These are phyloP conservation scores for Drosophila orosa DNA, from an alignment of 1,140 invertebrate genomes.

Conservation along the genomic window DNA sequence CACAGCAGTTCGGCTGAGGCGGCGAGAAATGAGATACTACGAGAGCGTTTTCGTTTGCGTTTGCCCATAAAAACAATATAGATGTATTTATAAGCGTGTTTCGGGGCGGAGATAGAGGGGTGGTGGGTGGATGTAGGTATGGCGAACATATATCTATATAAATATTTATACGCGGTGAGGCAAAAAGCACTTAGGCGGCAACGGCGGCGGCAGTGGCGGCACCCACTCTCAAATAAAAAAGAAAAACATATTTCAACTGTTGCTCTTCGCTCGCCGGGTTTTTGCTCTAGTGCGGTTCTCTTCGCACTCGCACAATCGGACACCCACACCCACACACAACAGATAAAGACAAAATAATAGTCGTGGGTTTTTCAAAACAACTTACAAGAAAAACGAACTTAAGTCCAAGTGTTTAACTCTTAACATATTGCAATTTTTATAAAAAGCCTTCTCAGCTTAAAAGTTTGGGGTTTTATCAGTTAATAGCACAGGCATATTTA, in stretches of 20 bases:
- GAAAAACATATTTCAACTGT: conserved; percentile 69
- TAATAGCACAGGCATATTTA: background rate
- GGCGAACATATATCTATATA: conserved; percentile 52
- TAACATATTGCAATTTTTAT: background rate
- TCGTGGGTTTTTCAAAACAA: conserved; percentile 1
- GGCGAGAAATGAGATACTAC: conserved; percentile 77
- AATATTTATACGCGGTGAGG: conserved; percentile 70
- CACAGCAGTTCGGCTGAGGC: conserved; percentile 45
- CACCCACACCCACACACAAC: conserved; percentile 15
- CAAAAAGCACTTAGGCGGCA: conserved; percentile 67
- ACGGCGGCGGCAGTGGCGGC: conserved; percentile 59
- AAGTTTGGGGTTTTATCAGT: background rate
- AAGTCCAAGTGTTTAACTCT: background rate
- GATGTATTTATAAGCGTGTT: conserved; percentile 44
- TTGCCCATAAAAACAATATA: conserved; percentile 75
- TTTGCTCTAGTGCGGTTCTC: conserved; percentile 46
- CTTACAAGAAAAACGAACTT: conserved; percentile 2
- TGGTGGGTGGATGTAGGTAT: background rate
- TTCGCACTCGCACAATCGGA: conserved; percentile 33
- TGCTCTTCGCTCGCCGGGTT: conserved; percentile 55
- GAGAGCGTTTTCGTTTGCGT: conserved; percentile 42
- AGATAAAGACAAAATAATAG: conserved; percentile 23
- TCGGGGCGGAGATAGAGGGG: background rate
- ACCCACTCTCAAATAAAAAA: conserved; percentile 69
- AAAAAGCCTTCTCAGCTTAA: background rate